These are phyloP conservation scores for Eulithis prunata DNA, from an alignment of 2,888 invertebrate genomes.

Conservation along the genomic window DNA sequence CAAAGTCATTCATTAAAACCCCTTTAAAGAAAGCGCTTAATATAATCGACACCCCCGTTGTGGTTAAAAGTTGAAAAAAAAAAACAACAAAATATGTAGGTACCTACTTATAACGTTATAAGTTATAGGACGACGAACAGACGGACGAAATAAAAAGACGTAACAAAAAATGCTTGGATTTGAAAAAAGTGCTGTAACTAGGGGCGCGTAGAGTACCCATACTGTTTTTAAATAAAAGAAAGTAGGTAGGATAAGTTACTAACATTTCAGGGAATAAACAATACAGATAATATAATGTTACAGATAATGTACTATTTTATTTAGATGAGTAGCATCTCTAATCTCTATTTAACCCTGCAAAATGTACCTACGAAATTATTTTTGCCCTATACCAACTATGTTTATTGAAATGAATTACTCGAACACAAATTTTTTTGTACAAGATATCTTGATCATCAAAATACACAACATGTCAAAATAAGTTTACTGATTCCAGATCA, in stretches of 20 bases:
- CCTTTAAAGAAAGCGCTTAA: conserved; percentile 46
- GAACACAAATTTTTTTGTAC: no score
- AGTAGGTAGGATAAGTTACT: neutral
- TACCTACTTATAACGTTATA: conserved; percentile 23
- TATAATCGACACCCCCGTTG: conserved; percentile 55
- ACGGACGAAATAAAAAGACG: conserved; percentile 45
- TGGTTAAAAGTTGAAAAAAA: conserved; percentile 39
- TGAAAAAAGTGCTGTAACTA: conserved; percentile 24
- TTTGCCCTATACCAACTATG: no score
- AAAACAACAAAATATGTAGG: conserved; percentile 53
- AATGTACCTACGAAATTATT: no score
- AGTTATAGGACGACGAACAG: conserved; percentile 48
- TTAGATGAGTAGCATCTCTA: no score
- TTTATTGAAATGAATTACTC: no score
- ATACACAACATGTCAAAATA: neutral
- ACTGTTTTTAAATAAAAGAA: conserved; percentile 4
- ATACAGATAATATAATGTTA: no score
- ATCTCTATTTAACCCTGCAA: no score
- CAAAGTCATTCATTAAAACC: conserved; percentile 57
- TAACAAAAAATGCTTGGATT: conserved; percentile 44
- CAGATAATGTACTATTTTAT: no score
- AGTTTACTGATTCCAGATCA: neutral
- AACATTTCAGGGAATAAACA: no score
- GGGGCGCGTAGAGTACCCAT: conserved; percentile 4
- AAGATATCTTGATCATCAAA: no score